Evolutionary conservation across 2,888 invertebrate species (phyloP).

Genomic region (Amphiduros pacificus): DNA sequence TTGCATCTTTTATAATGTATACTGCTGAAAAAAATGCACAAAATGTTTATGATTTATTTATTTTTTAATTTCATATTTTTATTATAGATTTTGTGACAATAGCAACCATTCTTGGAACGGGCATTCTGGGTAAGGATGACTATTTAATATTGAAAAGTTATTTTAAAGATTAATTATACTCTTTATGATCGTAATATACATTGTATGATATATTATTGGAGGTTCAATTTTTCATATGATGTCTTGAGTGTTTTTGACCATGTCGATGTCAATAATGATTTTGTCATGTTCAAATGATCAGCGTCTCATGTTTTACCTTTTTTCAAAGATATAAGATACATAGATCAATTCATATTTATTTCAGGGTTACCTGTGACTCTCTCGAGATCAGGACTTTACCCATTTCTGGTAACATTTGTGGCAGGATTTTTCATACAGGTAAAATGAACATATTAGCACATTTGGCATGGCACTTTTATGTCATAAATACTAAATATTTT

Average conservation of each 20-base stretch:
- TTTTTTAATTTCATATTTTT: background rate
- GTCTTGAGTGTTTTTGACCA: background rate
- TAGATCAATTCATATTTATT: constrained; percentile 8
- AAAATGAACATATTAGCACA: constrained; percentile 18
- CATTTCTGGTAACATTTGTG: constrained; percentile 52
- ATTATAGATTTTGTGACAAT: constrained; percentile 57
- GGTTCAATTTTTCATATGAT: background rate
- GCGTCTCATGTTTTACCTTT: no score
- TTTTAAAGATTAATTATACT: no score
- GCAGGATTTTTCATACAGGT: constrained; percentile 51
- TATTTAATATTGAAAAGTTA: no score
- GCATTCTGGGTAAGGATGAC: constrained; percentile 49
- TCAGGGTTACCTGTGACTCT: constrained; percentile 56
- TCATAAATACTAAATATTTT: background rate
- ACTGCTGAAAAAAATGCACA: no score
- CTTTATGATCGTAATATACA: no score
- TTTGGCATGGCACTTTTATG: background rate
- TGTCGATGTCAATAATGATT: no score
- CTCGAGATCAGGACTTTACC: constrained; percentile 48
- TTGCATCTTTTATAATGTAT: no score
- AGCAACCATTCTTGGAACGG: constrained; percentile 56
- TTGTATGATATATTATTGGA: no score
- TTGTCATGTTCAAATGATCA: no score
- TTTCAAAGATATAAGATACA: no score
- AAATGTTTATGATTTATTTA: no score